Evolutionary conservation across 2,888 invertebrate genomes (phyloP), one percentile per base, ranked within the genome.

Genomic region (Pterobdella sp.): DNA sequence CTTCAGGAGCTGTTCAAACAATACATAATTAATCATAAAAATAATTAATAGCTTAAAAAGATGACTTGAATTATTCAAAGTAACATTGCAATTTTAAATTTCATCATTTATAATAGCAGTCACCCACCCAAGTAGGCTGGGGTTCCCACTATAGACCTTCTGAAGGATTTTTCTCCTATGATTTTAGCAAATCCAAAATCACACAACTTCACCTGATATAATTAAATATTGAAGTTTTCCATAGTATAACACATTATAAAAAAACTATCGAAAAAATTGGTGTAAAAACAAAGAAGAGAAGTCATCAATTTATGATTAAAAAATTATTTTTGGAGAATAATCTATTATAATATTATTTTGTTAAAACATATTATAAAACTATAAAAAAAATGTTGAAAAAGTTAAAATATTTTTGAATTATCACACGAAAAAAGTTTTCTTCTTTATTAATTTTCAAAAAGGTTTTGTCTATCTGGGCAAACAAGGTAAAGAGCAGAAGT

Each of bases 121-220:
- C 7, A 7, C 49, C 49, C 82, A 92, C 93, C 93, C 76, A 98
- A 87, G 85, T 98, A 98, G 0, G 98, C 98, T 1, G 98, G 98
- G 0, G 98, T 98, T 75, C 98, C 98, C 49, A 98, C 98, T 26
- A 98, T 96, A 69, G 95, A 95, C 78, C 96, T 81, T 4, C 98
- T 87, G 85, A 98, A 98, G 70, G 95, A 95, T 84, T 95, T 95
- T 85, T 98, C 97, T 1, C 98, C 98, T 81, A 98, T 98, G 82
- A 98, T 98, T 78, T 97, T 87, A 4, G 98, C 97, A 86, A 97
- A 98, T 68, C 98, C 98, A 85, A 98, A 98, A 87, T 98, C 98
- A 85, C 97, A 98, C 42, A 98, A 87, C 86, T 98, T 98, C 49
- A 87, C 85, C 85, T 87, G 78, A 3, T 79, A 76, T 32, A 1